Evolutionary conservation across 2,797 vertebrate species (phyloP).

Genomic region (Gymnopithys bicolor): DNA sequence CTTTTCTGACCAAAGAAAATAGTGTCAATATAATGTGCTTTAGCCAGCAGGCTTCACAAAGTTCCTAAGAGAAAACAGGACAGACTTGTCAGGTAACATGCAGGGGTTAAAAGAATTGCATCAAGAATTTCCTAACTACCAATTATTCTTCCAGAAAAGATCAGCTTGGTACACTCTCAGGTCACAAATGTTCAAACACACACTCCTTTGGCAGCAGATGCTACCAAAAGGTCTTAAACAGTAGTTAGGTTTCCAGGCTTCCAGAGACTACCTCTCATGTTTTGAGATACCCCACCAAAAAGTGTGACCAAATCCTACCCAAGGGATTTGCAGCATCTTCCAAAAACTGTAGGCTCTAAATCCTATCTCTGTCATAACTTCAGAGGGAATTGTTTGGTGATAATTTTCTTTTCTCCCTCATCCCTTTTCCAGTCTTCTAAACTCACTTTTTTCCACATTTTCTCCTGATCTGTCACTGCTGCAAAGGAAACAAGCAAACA

Average conservation of each 20-base stretch:
- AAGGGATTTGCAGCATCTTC: neutral
- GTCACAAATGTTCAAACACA: neutral
- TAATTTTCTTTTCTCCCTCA: neutral
- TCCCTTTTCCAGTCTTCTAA: neutral
- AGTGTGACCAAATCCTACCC: neutral
- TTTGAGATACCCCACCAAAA: neutral
- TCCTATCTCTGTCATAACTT: neutral
- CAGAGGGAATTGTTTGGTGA: accelerated
- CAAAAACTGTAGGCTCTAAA: neutral
- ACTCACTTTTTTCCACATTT: neutral
- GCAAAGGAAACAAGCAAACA: neutral
- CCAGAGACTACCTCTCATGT: neutral
- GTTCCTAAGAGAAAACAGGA: neutral
- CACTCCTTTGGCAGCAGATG: neutral
- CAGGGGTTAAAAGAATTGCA: neutral
- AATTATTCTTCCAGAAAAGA: neutral
- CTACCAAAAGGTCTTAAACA: neutral
- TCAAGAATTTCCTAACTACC: neutral
- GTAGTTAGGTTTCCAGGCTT: neutral
- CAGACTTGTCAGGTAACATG: neutral
- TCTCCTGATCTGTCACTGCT: neutral
- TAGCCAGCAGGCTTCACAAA: neutral
- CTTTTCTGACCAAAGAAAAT: neutral
- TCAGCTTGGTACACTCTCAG: neutral
- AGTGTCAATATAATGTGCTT: neutral